These are phyloP conservation scores for Chiloscyllium punctatum DNA, from an alignment of 2,797 vertebrate species.

Conservation along the genomic window DNA sequence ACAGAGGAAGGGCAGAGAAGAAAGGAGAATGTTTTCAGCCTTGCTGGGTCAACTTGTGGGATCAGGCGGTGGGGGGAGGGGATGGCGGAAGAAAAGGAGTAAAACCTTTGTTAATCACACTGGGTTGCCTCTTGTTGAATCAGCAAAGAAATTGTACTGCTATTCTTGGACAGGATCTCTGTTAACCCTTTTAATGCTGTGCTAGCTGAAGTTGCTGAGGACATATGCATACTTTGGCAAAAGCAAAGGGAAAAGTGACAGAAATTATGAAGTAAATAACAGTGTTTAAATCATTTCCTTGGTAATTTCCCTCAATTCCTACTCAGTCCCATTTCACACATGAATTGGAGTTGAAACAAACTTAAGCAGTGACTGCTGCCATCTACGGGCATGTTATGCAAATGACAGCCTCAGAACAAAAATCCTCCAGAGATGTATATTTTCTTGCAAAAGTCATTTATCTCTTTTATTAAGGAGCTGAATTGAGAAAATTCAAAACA, in stretches of 20 bases:
- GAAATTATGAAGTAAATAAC: background rate
- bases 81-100: background rate
- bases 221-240: background rate
- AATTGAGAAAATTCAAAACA: background rate
- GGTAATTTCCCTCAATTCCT: background rate
- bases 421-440: background rate
- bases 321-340: background rate
- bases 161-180: too few species aligned
- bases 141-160: background rate
- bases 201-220: background rate
- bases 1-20: background rate
- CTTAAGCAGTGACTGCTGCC: constrained; percentile 21
- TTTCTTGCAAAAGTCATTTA: background rate
- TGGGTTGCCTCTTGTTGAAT: constrained; percentile 12
- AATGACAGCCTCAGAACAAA: background rate
- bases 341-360: background rate
- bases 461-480: background rate
- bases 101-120: constrained; percentile 1
- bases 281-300: background rate
- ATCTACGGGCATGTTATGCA: background rate
- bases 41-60: background rate
- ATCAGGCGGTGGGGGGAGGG: background rate
- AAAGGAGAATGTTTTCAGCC: background rate
- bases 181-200: background rate
- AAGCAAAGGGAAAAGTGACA: background rate